Evolutionary conservation across 2,888 invertebrate species (phyloP).

Genomic region (Phortica okadai): DNA sequence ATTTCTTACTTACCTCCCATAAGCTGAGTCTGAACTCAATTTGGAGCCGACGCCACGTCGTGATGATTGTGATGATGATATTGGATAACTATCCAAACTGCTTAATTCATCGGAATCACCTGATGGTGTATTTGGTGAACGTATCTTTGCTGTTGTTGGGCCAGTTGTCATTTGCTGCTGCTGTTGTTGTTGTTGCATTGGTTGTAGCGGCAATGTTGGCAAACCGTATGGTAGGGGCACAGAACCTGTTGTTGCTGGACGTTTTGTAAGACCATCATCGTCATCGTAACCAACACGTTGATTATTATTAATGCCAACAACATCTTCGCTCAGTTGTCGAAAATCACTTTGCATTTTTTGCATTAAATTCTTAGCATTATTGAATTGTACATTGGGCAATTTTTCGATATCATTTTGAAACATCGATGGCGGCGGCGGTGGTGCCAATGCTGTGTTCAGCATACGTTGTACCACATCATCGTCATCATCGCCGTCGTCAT

Average conservation of each 20-base stretch:
- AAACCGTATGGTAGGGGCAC: not conserved
- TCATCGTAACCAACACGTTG: not conserved
- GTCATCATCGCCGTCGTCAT: slow-evolving; percentile 61
- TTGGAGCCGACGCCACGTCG: slow-evolving; percentile 72
- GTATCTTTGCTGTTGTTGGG: slow-evolving; percentile 34
- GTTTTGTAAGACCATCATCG: not conserved
- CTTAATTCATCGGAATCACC: slow-evolving; percentile 75
- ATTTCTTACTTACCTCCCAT: slow-evolving; percentile 86
- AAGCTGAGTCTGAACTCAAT: slow-evolving; percentile 84
- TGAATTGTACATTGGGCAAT: slow-evolving; percentile 70
- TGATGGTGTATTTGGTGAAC: slow-evolving; percentile 52
- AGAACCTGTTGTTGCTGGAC: not conserved
- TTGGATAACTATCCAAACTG: slow-evolving; percentile 73
- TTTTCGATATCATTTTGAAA: slow-evolving; percentile 20
- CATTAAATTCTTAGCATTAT: slow-evolving; percentile 73
- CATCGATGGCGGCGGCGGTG: slow-evolving; percentile 38
- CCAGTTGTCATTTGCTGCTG: slow-evolving; percentile 8
- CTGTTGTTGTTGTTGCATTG: slow-evolving; percentile 11
- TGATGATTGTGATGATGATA: slow-evolving; percentile 64
- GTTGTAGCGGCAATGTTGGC: slow-evolving; percentile 23
- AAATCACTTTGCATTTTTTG: slow-evolving; percentile 72
- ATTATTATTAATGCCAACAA: slow-evolving; percentile 36
- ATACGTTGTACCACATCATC: slow-evolving; percentile 33
- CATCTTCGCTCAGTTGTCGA: slow-evolving; percentile 63
- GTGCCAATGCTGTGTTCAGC: slow-evolving; percentile 42